Evolutionary conservation across 2,888 invertebrate species (phyloP).

Genomic region (Aphelenchoides bicaudatus): DNA sequence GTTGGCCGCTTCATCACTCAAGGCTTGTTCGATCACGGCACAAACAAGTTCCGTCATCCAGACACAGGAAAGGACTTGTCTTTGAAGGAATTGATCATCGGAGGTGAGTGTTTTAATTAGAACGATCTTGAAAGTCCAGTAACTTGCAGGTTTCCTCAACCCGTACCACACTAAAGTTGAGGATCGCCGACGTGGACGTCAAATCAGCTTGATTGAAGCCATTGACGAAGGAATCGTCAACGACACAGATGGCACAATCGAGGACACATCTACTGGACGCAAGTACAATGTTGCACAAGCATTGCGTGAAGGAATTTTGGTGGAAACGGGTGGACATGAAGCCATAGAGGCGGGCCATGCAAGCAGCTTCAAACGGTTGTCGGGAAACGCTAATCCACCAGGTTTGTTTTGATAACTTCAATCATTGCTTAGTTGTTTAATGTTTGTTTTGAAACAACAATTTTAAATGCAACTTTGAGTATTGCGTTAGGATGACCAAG

Average conservation of each 20-base stretch:
- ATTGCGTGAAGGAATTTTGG: conserved; percentile 59
- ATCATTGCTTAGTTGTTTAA: too few species aligned
- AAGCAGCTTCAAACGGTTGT: conserved; percentile 20
- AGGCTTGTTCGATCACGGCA: conserved; percentile 72
- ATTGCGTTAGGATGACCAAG: too few species aligned
- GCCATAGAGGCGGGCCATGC: conserved; percentile 39
- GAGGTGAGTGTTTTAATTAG: too few species aligned
- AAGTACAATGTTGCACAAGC: conserved; percentile 62
- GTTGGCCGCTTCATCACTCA: conserved; percentile 68
- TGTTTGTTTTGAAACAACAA: too few species aligned
- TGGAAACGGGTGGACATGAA: conserved; percentile 54
- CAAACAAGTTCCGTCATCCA: conserved; percentile 69
- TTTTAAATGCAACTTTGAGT: too few species aligned
- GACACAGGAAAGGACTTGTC: conserved; percentile 71
- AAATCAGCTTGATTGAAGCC: conserved; percentile 62
- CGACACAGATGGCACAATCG: conserved; percentile 61
- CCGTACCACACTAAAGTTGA: conserved; percentile 59
- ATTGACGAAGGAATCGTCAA: conserved; percentile 62
- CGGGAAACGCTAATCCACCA: conserved; percentile 16
- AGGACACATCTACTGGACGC: conserved; percentile 62
- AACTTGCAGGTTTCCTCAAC: conserved; percentile 62
- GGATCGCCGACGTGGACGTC: conserved; percentile 49
- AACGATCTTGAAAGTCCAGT: too few species aligned
- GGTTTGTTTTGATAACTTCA: too few species aligned
- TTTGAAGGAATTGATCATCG: conserved; percentile 68